These are phyloP conservation scores for Callorhinus ursinus DNA, from an alignment of 2,113 vertebrate species.

Conservation along the genomic window DNA sequence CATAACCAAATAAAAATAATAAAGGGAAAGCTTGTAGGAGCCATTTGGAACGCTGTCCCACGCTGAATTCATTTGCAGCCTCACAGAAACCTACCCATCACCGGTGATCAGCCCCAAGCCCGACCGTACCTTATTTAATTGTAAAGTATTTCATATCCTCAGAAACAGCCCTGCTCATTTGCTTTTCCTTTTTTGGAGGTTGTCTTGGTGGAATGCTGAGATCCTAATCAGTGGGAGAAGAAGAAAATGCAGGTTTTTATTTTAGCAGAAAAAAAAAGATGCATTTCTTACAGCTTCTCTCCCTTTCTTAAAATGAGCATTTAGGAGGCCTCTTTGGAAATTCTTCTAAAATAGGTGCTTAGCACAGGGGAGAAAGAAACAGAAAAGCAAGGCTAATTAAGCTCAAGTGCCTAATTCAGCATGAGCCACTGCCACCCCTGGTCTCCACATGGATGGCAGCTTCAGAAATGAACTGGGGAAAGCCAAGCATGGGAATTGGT, in stretches of 20 bases:
- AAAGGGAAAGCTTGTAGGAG: conserved; percentile 88
- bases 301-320: conserved; percentile 58
- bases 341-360: conserved; percentile 51
- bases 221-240: conserved; percentile 85
- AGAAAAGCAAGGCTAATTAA: neutral
- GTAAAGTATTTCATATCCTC: conserved; percentile 88
- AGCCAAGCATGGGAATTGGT: neutral
- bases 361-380: neutral
- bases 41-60: conserved; percentile 88
- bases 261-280: conserved; percentile 78
- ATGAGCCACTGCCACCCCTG: neutral
- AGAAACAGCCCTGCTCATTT: conserved; percentile 85
- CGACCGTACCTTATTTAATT: conserved; percentile 86
- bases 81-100: conserved; percentile 87
- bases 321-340: conserved; percentile 44
- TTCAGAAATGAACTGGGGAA: neutral
- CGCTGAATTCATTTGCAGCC: conserved; percentile 89
- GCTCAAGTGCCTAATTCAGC: neutral
- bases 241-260: conserved; percentile 86
- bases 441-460: neutral
- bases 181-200: conserved; percentile 87
- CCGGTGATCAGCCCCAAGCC: conserved; percentile 83
- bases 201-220: conserved; percentile 85
- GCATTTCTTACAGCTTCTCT: conserved; percentile 75
- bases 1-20: conserved; percentile 91